Conservation (phyloP, 2,888 invertebrate genomes). For the Drosophila melanosoma region DNA sequence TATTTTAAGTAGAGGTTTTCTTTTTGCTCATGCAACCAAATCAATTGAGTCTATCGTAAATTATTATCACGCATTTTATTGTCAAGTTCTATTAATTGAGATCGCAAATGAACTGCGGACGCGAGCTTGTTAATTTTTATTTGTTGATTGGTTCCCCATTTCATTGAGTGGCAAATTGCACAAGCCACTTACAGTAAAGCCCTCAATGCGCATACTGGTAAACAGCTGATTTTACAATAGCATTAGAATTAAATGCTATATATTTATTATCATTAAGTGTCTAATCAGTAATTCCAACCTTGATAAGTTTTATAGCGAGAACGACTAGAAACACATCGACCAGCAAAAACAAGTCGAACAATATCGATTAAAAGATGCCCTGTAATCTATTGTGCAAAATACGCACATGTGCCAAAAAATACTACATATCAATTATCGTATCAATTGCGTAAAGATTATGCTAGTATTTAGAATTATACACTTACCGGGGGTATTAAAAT, state of each 20-base stretch:
- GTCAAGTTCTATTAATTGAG: not conserved
- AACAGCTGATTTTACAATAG: not conserved
- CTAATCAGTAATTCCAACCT: conserved; percentile 24
- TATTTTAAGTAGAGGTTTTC: not conserved
- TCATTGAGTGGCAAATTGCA: not conserved
- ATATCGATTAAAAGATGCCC: not conserved
- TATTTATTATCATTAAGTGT: conserved; percentile 22
- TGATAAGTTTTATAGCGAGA: conserved; percentile 7
- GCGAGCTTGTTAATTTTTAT: not conserved
- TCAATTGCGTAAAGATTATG: not conserved
- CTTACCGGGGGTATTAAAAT: not conserved
- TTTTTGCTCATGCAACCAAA: not conserved
- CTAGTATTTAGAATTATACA: not conserved
- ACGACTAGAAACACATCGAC: not conserved
- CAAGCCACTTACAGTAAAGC: not conserved
- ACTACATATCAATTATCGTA: no score
- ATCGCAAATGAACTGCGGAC: not conserved
- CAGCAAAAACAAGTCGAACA: not conserved
- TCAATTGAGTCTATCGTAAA: not conserved
- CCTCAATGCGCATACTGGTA: not conserved
- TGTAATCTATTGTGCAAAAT: not conserved
- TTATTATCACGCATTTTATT: not conserved
- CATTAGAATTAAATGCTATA: not conserved
- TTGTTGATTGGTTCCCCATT: conserved; percentile 3
- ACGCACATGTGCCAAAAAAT: not conserved